Conservation (phyloP, 92 coral and sea anemone genomes). For the Epizoanthus stellaris region DNA sequence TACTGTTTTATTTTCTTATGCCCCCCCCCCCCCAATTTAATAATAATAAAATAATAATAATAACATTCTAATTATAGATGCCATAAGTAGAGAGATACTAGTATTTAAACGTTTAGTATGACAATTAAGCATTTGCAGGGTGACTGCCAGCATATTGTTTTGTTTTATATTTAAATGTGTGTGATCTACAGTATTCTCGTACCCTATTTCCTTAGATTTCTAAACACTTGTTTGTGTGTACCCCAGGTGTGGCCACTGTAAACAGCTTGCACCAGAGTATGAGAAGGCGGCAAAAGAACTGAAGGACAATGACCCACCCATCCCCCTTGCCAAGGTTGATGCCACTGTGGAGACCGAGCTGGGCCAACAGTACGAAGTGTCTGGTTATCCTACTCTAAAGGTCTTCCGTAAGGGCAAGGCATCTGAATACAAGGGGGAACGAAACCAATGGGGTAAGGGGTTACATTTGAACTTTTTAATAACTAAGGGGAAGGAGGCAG, state of each 20-base stretch:
- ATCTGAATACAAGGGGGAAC: conserved; percentile 87
- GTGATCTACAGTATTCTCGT: no score
- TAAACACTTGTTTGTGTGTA: background rate
- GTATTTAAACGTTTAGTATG: no score
- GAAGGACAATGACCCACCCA: conserved; percentile 91
- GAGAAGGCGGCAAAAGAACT: conserved; percentile 95
- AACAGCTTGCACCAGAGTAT: conserved; percentile 93
- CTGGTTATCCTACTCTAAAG: conserved; percentile 92
- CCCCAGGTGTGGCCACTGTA: conserved; percentile 98
- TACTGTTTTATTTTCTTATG: no score
- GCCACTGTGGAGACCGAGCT: conserved; percentile 81
- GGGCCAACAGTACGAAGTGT: conserved; percentile 77
- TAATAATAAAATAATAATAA: no score
- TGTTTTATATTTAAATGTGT: no score
- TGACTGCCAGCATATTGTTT: no score
- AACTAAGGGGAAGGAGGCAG: no score
- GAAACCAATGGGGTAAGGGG: conserved; percentile 84
- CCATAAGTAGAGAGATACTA: no score
- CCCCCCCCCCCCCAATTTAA: no score
- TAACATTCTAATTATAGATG: no score
- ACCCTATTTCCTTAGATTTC: background rate
- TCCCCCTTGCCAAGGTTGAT: conserved; percentile 92
- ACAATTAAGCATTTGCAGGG: no score
- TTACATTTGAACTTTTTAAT: no score
- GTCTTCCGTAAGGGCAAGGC: conserved; percentile 96